Conservation (phyloP, 2,113 vertebrate genomes). For the Euleptes europaea region DNA sequence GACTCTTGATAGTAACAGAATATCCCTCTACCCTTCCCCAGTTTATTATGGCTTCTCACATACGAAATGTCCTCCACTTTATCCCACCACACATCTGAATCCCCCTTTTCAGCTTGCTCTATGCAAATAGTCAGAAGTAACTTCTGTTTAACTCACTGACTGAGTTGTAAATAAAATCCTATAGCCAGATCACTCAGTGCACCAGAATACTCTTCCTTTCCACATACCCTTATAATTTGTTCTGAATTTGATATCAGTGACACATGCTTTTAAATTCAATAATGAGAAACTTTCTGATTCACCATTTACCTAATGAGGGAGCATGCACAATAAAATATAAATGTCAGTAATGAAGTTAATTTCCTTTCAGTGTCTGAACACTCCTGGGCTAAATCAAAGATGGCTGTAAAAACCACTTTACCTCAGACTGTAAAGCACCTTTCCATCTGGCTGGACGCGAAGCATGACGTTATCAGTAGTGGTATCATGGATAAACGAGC, state of each 20-base stretch:
- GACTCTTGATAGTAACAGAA: too few species aligned
- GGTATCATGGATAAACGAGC: conserved; percentile 97
- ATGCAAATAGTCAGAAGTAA: background rate
- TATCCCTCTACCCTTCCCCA: too few species aligned
- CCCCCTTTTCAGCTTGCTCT: background rate
- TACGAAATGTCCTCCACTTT: background rate
- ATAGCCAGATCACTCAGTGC: background rate
- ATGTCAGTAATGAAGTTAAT: conserved; percentile 19
- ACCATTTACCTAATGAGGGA: background rate
- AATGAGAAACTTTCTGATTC: background rate
- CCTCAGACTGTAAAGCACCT: conserved; percentile 97
- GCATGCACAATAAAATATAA: conserved; percentile 6
- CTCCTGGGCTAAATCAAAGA: background rate
- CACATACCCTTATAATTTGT: background rate
- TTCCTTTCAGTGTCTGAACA: background rate
- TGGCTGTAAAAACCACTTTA: conserved; percentile 47
- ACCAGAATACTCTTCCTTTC: background rate
- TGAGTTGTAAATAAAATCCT: background rate
- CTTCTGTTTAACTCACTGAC: background rate
- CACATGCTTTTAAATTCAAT: background rate
- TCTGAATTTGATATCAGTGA: background rate
- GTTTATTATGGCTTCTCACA: too few species aligned
- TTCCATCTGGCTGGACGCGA: conserved; percentile 93
- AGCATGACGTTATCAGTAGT: conserved; percentile 98
- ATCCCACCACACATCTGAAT: background rate